A percentile compares a stretch with the other conserved stretches of the same genome.
phyloP scores from a whole-genome alignment of 2,888 invertebrate species.

The Steinernema hermaphroditum region DNA sequence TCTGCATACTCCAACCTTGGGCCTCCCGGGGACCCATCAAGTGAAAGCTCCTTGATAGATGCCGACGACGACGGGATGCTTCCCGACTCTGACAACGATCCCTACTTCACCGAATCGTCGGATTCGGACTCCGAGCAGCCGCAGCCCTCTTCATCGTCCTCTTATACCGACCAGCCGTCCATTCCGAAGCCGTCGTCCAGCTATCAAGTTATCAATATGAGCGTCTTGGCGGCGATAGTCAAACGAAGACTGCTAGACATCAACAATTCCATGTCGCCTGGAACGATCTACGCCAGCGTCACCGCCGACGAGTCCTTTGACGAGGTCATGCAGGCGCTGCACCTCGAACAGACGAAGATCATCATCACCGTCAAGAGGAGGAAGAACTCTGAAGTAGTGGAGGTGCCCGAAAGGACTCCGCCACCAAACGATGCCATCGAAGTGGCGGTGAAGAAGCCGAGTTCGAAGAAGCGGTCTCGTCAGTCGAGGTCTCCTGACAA shows the following conservation, averaged over 20 bases:
- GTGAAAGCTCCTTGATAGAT: not conserved
- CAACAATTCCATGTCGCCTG: not conserved
- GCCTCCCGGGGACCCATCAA: too few species aligned
- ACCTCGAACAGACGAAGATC: not conserved
- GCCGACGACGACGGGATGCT: slow-evolving; percentile 22
- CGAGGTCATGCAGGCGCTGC: not conserved
- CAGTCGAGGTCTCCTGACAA: not conserved
- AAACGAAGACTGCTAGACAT: not conserved
- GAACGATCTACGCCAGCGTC: not conserved
- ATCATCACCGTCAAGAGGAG: not conserved
- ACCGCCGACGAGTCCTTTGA: slow-evolving; percentile 1
- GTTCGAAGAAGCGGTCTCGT: not conserved
- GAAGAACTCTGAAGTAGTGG: too few species aligned
- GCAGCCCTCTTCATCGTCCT: slow-evolving; percentile 5
- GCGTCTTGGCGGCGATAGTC: not conserved
- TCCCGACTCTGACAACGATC: slow-evolving; percentile 2
- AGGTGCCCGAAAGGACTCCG: too few species aligned
- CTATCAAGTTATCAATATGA: not conserved
- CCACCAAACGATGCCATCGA: too few species aligned
- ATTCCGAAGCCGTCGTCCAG: too few species aligned
- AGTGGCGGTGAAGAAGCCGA: too few species aligned
- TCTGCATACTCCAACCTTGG: too few species aligned
- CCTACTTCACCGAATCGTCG: slow-evolving; percentile 19
- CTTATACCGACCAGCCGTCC: too few species aligned
- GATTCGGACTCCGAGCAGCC: not conserved